These are phyloP conservation scores for Carposina sasakii DNA, from an alignment of 1,140 invertebrate genomes.

Conservation along the genomic window DNA sequence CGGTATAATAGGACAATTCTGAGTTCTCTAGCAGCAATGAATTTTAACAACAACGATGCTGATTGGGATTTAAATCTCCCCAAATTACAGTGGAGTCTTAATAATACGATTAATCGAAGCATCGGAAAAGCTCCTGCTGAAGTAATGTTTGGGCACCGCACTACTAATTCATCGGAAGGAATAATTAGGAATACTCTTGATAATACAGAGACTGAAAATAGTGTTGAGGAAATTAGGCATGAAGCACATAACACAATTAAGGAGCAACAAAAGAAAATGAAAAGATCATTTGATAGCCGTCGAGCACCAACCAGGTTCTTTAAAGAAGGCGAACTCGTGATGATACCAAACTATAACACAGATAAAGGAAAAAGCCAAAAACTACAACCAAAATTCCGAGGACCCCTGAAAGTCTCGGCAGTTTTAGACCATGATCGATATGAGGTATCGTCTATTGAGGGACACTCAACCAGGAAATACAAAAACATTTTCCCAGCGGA, in stretches of 20 bases:
- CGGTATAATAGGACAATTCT: slow-evolving; percentile 14
- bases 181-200: background rate
- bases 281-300: slow-evolving; percentile 3
- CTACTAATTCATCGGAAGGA: background rate
- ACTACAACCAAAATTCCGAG: slow-evolving; percentile 6
- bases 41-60: background rate
- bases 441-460: slow-evolving; percentile 8
- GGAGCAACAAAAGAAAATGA: slow-evolving; percentile 3
- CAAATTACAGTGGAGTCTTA: slow-evolving; percentile 12
- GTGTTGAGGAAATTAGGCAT: background rate
- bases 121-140: slow-evolving; percentile 10
- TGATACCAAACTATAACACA: slow-evolving; percentile 12
- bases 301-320: slow-evolving; percentile 2
- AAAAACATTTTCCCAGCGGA: slow-evolving; percentile 12
- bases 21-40: slow-evolving; percentile 7
- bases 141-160: slow-evolving; percentile 8
- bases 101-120: slow-evolving; percentile 10
- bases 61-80: slow-evolving; percentile 11
- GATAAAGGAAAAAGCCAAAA: slow-evolving; percentile 12
- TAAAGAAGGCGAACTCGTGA: slow-evolving; percentile 9
- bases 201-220: background rate
- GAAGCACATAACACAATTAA: background rate
- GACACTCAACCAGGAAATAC: slow-evolving; percentile 9
- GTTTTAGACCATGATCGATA: slow-evolving; percentile 10
- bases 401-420: slow-evolving; percentile 6